phyloP scores from a whole-genome alignment of 1,140 invertebrate genomes.

The Charaxes varanes region DNA sequence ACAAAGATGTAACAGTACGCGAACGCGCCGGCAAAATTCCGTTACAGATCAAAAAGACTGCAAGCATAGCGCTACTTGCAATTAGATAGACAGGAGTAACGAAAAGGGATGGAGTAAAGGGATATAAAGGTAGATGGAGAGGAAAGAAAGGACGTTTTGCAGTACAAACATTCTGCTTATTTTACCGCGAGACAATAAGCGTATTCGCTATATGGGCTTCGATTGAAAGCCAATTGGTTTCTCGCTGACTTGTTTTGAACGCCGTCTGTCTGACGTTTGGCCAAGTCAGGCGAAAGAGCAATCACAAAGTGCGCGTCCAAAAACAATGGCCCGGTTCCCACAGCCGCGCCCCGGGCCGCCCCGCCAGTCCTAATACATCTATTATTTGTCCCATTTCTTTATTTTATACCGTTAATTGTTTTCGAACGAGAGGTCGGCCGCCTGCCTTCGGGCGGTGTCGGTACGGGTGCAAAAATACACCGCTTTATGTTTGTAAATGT shows the following conservation, averaged over 20 bases:
- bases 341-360: slow-evolving; percentile 50
- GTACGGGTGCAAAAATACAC: slow-evolving; percentile 23
- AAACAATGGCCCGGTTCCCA: slow-evolving; percentile 54
- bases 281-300: slow-evolving; percentile 40
- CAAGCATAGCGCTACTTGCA: no score
- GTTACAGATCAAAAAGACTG: no score
- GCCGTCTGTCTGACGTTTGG: slow-evolving; percentile 31
- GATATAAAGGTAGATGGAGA: no score
- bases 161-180: no score
- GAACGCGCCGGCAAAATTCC: no score
- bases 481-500: slow-evolving; percentile 17
- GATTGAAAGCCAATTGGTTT: slow-evolving; percentile 24
- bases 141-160: no score
- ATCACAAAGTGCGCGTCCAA: slow-evolving; percentile 40
- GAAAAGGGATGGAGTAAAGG: no score
- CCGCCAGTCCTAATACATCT: slow-evolving; percentile 6
- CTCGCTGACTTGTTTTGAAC: slow-evolving; percentile 31
- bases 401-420: slow-evolving; percentile 56
- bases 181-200: no score
- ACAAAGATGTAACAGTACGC: no score
- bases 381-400: slow-evolving; percentile 35
- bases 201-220: slow-evolving; percentile 43
- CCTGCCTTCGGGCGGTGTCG: slow-evolving; percentile 36
- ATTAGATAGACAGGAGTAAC: no score
- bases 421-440: slow-evolving; percentile 46